Conservation (phyloP, 1,140 invertebrate genomes). For the Reticulitermes speratus region DNA sequence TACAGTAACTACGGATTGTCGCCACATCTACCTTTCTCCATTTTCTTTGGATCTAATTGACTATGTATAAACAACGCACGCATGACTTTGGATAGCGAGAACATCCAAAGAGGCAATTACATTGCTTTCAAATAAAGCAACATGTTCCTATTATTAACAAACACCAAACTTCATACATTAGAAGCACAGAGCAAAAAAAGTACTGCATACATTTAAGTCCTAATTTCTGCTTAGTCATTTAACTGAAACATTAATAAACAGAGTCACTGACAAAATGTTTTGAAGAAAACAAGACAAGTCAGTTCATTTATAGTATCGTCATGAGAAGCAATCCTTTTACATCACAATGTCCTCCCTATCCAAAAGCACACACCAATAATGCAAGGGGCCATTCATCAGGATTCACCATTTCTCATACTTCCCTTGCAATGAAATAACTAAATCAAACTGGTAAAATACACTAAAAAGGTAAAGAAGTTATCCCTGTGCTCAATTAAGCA, state of each 20-base stretch:
- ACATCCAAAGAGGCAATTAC: neutral
- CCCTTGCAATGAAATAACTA: neutral
- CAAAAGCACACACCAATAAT: neutral
- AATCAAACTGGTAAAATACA: neutral
- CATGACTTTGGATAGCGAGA: neutral
- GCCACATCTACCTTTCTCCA: neutral
- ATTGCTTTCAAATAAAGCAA: neutral
- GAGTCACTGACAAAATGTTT: neutral
- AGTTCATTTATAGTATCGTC: neutral
- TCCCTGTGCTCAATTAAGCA: too few relatives aligned
- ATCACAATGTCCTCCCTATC: neutral
- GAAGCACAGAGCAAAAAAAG: neutral
- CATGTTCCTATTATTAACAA: neutral
- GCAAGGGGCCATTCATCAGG: neutral
- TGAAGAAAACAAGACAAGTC: neutral
- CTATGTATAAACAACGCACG: slow-evolving; percentile 3
- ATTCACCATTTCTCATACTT: neutral
- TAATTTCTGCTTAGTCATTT: neutral
- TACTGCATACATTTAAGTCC: neutral
- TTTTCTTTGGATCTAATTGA: neutral
- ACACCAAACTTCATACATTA: neutral
- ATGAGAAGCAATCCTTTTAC: neutral
- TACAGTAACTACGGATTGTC: too few relatives aligned
- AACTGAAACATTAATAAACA: neutral
- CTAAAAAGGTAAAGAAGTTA: too few relatives aligned